A percentile compares a stretch with the other conserved stretches of the same genome.
phyloP scores from a whole-genome alignment of 2,888 invertebrate genomes.

The Chaitophorus viminalis region DNA sequence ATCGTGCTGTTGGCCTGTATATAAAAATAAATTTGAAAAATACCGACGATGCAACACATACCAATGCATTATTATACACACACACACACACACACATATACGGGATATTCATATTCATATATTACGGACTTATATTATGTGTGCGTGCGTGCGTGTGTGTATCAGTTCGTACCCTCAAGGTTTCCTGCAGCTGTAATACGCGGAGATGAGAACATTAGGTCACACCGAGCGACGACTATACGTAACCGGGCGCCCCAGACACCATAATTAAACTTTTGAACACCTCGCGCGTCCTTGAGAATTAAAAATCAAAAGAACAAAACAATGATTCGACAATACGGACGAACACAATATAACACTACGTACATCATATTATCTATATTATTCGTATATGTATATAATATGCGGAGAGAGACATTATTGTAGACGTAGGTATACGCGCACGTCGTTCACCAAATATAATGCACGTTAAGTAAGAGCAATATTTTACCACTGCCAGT shows the following conservation, averaged over 20 bases:
- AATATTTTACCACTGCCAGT: neutral
- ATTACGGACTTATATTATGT: too few relatives aligned
- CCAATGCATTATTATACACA: too few relatives aligned
- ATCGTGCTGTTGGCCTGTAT: neutral
- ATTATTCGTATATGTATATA: too few relatives aligned
- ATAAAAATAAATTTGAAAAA: neutral
- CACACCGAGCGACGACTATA: neutral
- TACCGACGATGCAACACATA: neutral
- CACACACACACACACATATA: neutral
- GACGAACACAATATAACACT: neutral
- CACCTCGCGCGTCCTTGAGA: neutral
- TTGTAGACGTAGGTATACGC: too few relatives aligned
- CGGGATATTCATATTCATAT: neutral
- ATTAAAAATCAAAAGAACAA: neutral
- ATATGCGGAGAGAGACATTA: too few relatives aligned
- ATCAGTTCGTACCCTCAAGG: neutral
- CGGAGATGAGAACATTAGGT: slow-evolving; percentile 6
- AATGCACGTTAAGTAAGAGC: neutral
- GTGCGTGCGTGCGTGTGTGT: too few relatives aligned
- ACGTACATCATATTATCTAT: too few relatives aligned
- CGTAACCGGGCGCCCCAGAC: neutral
- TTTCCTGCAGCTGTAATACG: neutral
- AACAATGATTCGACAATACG: neutral
- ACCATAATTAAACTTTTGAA: slow-evolving; percentile 9
- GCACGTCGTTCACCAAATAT: too few relatives aligned